Evolutionary conservation across 2,797 vertebrate species (phyloP).

Genomic region (Alca torda): DNA sequence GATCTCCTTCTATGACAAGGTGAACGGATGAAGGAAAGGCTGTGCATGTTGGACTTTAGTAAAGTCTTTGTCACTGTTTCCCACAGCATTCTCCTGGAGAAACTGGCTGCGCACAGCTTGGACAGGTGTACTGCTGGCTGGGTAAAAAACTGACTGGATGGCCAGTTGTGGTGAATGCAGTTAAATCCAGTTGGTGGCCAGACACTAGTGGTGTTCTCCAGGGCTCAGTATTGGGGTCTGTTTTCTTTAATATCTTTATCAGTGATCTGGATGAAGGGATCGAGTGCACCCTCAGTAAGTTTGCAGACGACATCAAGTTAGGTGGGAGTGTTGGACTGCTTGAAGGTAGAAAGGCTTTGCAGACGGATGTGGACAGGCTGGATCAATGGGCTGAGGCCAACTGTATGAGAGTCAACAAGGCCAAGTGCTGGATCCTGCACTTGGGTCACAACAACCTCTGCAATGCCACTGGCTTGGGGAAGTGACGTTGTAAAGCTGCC

Average conservation of each 20-base stretch:
- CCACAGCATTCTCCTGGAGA: not conserved
- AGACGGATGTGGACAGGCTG: not conserved
- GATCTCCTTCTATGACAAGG: not conserved
- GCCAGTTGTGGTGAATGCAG: not conserved
- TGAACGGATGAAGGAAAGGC: not conserved
- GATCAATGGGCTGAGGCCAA: not conserved
- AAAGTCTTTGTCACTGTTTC: not conserved
- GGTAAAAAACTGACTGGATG: not conserved
- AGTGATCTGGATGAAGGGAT: not conserved
- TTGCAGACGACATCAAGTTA: not conserved
- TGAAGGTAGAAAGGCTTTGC: not conserved
- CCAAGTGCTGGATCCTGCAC: not conserved
- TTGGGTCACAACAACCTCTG: not conserved
- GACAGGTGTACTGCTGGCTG: accelerated
- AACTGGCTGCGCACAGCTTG: not conserved
- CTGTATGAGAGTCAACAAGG: not conserved
- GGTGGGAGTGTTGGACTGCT: not conserved
- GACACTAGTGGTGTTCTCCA: not conserved
- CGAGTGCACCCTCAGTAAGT: not conserved
- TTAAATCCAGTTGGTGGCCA: accelerated
- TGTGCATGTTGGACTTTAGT: not conserved
- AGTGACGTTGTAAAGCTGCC: not conserved
- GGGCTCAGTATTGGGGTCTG: not conserved
- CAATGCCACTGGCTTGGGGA: not conserved
- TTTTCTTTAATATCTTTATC: not conserved